Evolutionary conservation across 35 echinoderm and acorn worm species (phyloP).

Genomic region (Heliocidaris tuberculata): DNA sequence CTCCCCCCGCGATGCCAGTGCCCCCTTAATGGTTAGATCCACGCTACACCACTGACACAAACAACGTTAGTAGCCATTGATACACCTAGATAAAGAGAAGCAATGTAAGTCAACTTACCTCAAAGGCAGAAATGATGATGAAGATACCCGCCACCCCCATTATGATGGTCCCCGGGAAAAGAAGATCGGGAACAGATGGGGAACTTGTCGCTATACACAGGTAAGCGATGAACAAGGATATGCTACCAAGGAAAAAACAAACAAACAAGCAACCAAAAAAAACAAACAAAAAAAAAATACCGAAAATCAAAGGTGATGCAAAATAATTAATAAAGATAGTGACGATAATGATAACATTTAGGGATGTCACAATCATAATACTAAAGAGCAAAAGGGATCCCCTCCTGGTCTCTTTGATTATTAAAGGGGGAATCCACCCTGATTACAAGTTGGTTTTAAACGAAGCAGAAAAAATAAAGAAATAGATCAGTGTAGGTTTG

Average conservation of each 20-base stretch:
- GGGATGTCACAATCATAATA: background rate
- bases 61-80: no score
- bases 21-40: no score
- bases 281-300: background rate
- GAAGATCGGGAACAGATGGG: background rate
- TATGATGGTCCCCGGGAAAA: background rate
- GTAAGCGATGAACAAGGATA: background rate
- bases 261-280: background rate
- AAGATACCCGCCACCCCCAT: background rate
- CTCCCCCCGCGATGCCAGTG: no score
- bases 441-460: no score
- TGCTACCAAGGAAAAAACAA: background rate
- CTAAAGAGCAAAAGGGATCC: no score
- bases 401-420: no score
- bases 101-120: background rate
- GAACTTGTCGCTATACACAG: conserved; percentile 16
- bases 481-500: no score
- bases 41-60: no score
- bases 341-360: background rate
- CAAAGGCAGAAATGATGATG: background rate
- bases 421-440: no score
- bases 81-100: no score
- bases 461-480: no score
- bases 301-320: background rate
- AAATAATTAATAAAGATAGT: background rate